Evolutionary conservation across 2,113 vertebrate genomes (phyloP).

Genomic region (Solea senegalensis): DNA sequence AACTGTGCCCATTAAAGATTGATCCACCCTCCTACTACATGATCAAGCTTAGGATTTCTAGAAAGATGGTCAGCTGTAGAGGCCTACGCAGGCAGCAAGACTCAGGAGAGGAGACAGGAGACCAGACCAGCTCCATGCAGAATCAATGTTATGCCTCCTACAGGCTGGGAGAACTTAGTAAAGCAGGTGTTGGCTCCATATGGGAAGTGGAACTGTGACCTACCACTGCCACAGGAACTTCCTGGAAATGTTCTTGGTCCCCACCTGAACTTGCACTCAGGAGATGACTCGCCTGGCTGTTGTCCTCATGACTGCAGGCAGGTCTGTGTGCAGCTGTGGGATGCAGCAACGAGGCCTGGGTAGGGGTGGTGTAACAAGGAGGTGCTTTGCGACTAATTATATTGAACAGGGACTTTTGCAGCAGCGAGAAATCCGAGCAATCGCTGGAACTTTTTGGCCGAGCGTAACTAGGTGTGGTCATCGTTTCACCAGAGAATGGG

Average conservation of each 20-base stretch:
- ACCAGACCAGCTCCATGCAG: conserved; percentile 60
- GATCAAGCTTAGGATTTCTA: conserved; percentile 48
- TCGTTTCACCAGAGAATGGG: conserved; percentile 4
- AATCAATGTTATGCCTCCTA: conserved; percentile 34
- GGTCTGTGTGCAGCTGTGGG: conserved; percentile 32
- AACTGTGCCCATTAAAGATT: conserved; percentile 31
- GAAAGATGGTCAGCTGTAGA: conserved; percentile 33
- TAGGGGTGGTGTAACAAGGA: conserved; percentile 24
- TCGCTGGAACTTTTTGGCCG: conserved; percentile 53
- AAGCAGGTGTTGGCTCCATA: conserved; percentile 46
- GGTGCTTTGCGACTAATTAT: conserved; percentile 71
- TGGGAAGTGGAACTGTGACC: conserved; percentile 50
- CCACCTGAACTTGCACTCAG: conserved; percentile 14
- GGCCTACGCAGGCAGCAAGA: conserved; percentile 43
- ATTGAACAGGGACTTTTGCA: conserved; percentile 74
- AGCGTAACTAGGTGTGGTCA: conserved; percentile 21
- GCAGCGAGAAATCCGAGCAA: conserved; percentile 73
- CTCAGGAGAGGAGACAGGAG: conserved; percentile 38
- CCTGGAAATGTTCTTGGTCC: conserved; percentile 43
- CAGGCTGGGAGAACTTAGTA: conserved; percentile 42
- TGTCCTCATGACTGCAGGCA: conserved; percentile 22
- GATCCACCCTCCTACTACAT: conserved; percentile 17
- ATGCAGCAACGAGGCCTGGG: conserved; percentile 34
- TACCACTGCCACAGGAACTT: conserved; percentile 71
- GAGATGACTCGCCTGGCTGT: conserved; percentile 9